Evolutionary conservation across 92 coral and sea anemone species (phyloP).

Genomic region (Scolanthus callimorphus): DNA sequence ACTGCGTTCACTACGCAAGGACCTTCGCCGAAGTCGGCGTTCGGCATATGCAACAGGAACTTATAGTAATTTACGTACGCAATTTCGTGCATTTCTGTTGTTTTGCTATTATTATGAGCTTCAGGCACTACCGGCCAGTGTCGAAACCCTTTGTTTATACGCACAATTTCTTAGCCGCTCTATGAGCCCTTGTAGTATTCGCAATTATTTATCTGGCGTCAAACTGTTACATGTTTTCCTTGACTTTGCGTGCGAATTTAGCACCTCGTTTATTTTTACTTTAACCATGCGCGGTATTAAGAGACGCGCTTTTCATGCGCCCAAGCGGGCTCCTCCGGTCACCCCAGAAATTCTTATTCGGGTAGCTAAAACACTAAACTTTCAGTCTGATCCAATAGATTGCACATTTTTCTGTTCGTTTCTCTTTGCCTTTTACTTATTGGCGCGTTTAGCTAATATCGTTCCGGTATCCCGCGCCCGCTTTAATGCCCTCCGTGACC

Average conservation of each 20-base stretch:
- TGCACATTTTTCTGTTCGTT: too few species aligned
- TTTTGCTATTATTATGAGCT: conserved; percentile 5
- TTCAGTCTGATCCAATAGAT: too few species aligned
- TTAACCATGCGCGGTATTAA: too few species aligned
- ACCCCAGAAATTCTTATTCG: too few species aligned
- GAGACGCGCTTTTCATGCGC: too few species aligned
- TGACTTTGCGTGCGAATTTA: too few species aligned
- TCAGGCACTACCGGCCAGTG: neutral
- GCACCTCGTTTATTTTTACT: too few species aligned
- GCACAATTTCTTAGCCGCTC: conserved; percentile 11
- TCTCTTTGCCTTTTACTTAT: too few species aligned
- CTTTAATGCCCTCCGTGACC: neutral
- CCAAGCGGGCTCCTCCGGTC: too few species aligned
- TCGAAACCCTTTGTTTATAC: conserved; percentile 5
- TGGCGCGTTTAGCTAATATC: too few species aligned
- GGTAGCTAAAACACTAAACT: too few species aligned
- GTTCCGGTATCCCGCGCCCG: too few species aligned
- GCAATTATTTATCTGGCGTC: conserved; percentile 14
- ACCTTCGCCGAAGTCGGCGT: neutral
- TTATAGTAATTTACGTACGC: neutral
- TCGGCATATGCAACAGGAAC: neutral
- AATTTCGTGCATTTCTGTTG: neutral
- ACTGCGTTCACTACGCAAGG: neutral
- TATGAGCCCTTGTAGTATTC: conserved; percentile 1
- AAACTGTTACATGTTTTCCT: conserved; percentile 1